These are phyloP conservation scores for Rallus crepitans DNA, from an alignment of 2,797 vertebrate genomes.

Conservation along the genomic window DNA sequence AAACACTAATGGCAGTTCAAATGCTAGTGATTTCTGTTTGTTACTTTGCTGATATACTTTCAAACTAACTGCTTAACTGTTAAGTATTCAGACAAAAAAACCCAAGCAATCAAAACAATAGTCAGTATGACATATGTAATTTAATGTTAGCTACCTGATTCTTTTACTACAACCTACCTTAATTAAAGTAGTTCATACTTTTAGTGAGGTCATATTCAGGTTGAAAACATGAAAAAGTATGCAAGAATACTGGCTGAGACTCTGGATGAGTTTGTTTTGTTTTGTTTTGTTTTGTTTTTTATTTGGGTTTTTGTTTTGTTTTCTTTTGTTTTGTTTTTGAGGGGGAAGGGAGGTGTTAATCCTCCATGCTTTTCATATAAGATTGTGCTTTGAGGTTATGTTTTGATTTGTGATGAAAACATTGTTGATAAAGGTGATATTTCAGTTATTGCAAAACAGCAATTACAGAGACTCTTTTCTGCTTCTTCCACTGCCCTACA, in stretches of 20 bases:
- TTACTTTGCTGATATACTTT: not conserved
- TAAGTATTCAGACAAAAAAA: not conserved
- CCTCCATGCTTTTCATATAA: not conserved
- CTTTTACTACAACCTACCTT: not conserved
- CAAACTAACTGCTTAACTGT: not conserved
- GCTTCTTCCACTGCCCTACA: rapidly evolving
- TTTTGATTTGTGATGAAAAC: not conserved
- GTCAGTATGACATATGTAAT: not conserved
- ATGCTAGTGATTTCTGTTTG: not conserved
- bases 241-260: not conserved
- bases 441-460: not conserved
- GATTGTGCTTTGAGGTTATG: rapidly evolving
- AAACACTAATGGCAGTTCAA: not conserved
- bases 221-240: not conserved
- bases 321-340: too few relatives aligned
- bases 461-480: not conserved
- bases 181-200: not conserved
- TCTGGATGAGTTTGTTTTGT: not conserved
- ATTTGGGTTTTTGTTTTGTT: too few relatives aligned
- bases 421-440: rapidly evolving
- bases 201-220: not conserved
- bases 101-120: not conserved
- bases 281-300: too few relatives aligned
- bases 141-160: not conserved
- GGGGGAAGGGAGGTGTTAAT: too few relatives aligned